Evolutionary conservation across 2,888 invertebrate genomes (phyloP).

Genomic region (Epistrophe grossulariae): DNA sequence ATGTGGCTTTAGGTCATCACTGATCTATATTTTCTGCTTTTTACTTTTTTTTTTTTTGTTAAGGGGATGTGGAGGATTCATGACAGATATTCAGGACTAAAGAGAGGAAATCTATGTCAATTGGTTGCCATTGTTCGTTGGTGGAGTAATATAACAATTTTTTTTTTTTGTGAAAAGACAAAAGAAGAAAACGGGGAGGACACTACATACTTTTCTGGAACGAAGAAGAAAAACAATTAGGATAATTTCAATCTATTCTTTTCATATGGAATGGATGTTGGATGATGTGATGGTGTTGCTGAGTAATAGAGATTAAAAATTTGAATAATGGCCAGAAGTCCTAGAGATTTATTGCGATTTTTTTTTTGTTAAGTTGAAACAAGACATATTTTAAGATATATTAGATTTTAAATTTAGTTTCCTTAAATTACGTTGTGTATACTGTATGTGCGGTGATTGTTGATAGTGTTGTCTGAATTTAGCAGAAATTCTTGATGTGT

Average conservation of each 20-base stretch:
- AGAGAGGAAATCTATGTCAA: constrained; percentile 63
- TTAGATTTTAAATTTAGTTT: too few species aligned
- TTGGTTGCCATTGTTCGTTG: constrained; percentile 59
- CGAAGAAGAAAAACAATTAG: constrained; percentile 68
- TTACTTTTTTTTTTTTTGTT: not conserved
- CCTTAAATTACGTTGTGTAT: too few species aligned
- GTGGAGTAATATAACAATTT: constrained; percentile 41
- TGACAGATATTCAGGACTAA: constrained; percentile 43
- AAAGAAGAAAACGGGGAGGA: constrained; percentile 7
- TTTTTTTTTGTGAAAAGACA: constrained; percentile 13
- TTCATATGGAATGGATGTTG: constrained; percentile 3
- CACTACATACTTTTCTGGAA: constrained; percentile 9
- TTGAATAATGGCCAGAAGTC: constrained; percentile 62
- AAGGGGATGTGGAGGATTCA: constrained; percentile 17
- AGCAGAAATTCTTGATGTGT: too few species aligned
- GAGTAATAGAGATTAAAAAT: constrained; percentile 65
- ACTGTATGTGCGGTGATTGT: too few species aligned
- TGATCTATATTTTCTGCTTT: constrained; percentile 51
- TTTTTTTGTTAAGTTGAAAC: not conserved
- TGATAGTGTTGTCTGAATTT: too few species aligned
- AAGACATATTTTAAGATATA: not conserved
- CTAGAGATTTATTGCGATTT: constrained; percentile 47
- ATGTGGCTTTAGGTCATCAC: constrained; percentile 72
- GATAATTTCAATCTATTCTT: constrained; percentile 61
- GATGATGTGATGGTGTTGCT: constrained; percentile 21